A percentile compares a stretch with the other conserved stretches of the same genome.
Evolutionary conservation across 2,888 invertebrate species (phyloP).

Genomic region (Hyposoter didymator): DNA sequence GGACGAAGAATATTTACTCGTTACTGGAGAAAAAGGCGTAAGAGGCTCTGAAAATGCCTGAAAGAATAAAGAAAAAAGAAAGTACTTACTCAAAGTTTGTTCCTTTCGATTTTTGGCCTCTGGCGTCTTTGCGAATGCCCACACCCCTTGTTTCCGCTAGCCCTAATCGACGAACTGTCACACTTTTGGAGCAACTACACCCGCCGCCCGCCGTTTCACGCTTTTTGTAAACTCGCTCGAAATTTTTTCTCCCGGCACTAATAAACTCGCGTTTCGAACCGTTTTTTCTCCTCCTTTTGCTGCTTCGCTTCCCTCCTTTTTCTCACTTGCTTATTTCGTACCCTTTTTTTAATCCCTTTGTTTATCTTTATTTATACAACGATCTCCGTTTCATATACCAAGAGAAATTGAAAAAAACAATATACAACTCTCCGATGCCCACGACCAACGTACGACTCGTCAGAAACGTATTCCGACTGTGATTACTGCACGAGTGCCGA

Average conservation of each 20-base stretch:
- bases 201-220: conserved; percentile 25
- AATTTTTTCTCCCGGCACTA: conserved; percentile 56
- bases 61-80: conserved; percentile 35
- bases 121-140: conserved; percentile 75
- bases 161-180: conserved; percentile 73
- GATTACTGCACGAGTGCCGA: conserved; percentile 78
- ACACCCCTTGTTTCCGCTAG: conserved; percentile 74
- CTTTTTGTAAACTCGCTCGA: conserved; percentile 47
- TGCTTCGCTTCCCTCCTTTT: not conserved
- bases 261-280: conserved; percentile 52
- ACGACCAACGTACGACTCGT: conserved; percentile 73
- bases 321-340: conserved; percentile 12
- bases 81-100: conserved; percentile 74
- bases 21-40: not conserved
- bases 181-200: conserved; percentile 56
- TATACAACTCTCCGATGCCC: conserved; percentile 41
- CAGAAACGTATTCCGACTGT: conserved; percentile 77
- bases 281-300: conserved; percentile 2
- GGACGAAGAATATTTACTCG: conserved; percentile 35
- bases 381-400: conserved; percentile 17
- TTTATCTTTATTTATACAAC: conserved; percentile 16
- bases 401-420: conserved; percentile 37
- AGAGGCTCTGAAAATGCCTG: conserved; percentile 1
- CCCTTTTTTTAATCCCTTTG: conserved; percentile 36
- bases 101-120: conserved; percentile 59